These are phyloP conservation scores for Dendropsophus ebraccatus DNA, from an alignment of 2,113 vertebrate genomes.

Conservation along the genomic window DNA sequence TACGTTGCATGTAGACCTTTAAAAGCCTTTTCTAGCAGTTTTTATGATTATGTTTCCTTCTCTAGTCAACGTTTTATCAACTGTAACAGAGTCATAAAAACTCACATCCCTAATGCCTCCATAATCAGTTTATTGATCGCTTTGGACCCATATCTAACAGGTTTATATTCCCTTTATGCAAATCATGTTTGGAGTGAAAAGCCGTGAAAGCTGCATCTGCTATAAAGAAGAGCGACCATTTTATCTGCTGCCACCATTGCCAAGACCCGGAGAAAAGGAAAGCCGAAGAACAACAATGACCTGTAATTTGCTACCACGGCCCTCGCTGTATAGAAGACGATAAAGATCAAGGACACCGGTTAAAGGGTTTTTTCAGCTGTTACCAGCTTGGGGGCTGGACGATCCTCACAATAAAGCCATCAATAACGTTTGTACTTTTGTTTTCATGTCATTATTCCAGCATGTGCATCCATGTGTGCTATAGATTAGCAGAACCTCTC, in stretches of 20 bases:
- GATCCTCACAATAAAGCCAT: slow-evolving; percentile 47
- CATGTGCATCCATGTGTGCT: slow-evolving; percentile 34
- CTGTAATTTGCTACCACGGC: slow-evolving; percentile 40
- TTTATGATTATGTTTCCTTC: no score
- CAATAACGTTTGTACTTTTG: slow-evolving; percentile 50
- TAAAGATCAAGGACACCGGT: slow-evolving; percentile 39
- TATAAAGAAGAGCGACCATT: not conserved
- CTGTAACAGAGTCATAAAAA: no score
- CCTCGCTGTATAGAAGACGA: slow-evolving; percentile 31
- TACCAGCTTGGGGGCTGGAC: slow-evolving; percentile 16
- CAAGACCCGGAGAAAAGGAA: slow-evolving; percentile 25
- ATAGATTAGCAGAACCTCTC: slow-evolving; percentile 10
- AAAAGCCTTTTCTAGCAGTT: no score
- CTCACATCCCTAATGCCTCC: no score
- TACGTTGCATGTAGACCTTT: no score
- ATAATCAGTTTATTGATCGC: not conserved
- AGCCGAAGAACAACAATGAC: slow-evolving; percentile 27
- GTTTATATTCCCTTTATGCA: not conserved
- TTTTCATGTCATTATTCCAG: slow-evolving; percentile 36
- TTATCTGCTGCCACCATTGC: not conserved
- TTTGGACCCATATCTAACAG: not conserved
- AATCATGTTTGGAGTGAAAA: not conserved
- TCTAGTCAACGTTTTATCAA: no score
- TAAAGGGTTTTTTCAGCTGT: slow-evolving; percentile 48
- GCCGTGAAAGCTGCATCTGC: not conserved